phyloP scores from a whole-genome alignment of 2,113 vertebrate genomes.

The Thalassarche chlororhynchos region DNA sequence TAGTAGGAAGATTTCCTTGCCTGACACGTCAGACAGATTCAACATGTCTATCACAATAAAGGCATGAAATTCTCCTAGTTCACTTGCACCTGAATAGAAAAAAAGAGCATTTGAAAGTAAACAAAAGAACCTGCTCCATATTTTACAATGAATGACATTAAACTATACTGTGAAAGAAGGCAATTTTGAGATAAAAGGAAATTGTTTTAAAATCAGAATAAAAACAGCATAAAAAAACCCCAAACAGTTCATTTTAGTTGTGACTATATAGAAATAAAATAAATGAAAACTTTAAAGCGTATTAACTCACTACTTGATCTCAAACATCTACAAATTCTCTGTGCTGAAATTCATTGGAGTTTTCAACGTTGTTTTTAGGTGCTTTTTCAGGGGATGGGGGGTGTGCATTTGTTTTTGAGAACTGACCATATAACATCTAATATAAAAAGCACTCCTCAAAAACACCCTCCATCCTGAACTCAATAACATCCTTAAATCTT shows the following conservation, averaged over 20 bases:
- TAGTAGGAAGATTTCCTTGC: constrained; percentile 78
- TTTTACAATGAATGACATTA: neutral
- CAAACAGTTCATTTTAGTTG: neutral
- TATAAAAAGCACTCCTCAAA: neutral
- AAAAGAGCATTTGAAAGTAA: neutral
- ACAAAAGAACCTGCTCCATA: neutral
- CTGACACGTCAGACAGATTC: constrained; percentile 71
- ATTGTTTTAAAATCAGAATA: neutral
- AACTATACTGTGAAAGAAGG: neutral
- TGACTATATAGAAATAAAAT: neutral
- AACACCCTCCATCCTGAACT: neutral
- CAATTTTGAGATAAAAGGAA: neutral
- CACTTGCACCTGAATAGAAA: constrained; percentile 72
- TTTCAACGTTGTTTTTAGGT: neutral
- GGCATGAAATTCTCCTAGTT: constrained; percentile 88
- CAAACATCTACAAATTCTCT: neutral
- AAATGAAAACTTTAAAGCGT: neutral
- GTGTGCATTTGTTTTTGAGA: neutral
- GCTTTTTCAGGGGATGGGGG: accelerated
- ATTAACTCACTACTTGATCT: neutral
- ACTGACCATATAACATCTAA: neutral
- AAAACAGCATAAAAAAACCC: neutral
- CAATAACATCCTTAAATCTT: neutral
- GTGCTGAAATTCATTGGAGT: neutral
- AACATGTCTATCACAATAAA: constrained; percentile 85